These are phyloP conservation scores for Ceratina calcarata DNA, from an alignment of 1,140 invertebrate genomes.

Conservation along the genomic window DNA sequence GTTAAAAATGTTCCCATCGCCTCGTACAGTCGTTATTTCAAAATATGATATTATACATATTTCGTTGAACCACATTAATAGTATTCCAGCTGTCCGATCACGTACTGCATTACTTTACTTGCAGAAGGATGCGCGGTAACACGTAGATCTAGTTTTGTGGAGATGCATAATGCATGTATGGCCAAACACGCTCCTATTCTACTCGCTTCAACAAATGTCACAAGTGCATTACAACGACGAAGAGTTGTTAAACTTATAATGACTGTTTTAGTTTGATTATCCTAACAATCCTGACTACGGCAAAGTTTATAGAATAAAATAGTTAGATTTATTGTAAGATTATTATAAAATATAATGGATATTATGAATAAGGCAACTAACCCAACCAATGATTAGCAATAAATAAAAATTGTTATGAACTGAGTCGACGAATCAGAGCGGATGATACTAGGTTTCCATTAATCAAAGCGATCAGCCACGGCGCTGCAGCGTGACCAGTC, in stretches of 20 bases:
- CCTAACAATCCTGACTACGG: too few relatives aligned
- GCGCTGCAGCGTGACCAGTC: background rate
- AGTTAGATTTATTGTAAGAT: too few relatives aligned
- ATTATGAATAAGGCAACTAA: background rate
- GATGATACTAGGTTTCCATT: background rate
- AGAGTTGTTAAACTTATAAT: too few relatives aligned
- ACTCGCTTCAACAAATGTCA: background rate
- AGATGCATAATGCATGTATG: background rate
- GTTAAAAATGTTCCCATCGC: too few relatives aligned
- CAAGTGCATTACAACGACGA: too few relatives aligned
- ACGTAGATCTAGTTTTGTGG: background rate
- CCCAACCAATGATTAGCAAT: background rate
- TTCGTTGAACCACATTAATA: background rate
- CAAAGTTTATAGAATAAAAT: too few relatives aligned
- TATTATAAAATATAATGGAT: too few relatives aligned
- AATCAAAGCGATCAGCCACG: background rate
- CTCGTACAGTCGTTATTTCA: background rate
- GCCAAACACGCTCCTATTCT: too few relatives aligned
- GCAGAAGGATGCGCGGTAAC: background rate
- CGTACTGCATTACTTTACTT: background rate
- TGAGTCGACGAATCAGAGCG: background rate
- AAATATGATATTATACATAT: too few relatives aligned
- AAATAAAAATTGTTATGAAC: background rate
- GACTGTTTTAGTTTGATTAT: too few relatives aligned
- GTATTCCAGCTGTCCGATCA: constrained; percentile 13